phyloP scores from a whole-genome alignment of 2,113 vertebrate genomes.

The Plotosus lineatus region DNA sequence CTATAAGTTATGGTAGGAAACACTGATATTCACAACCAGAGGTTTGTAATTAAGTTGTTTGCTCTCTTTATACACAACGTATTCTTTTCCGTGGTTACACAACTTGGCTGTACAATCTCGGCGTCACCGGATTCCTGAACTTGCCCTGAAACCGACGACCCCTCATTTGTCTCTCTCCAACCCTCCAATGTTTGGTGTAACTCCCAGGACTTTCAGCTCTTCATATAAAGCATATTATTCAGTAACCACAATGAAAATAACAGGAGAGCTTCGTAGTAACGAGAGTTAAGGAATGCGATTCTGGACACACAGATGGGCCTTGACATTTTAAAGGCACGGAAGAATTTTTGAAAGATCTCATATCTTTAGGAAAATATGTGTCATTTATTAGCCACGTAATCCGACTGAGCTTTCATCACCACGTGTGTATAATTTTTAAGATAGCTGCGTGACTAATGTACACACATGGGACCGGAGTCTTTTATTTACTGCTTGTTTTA shows the following conservation, averaged over 20 bases:
- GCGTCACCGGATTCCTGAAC: constrained; percentile 7
- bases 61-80: constrained; percentile 15
- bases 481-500: not conserved
- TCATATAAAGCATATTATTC: constrained; percentile 18
- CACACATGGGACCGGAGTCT: not conserved
- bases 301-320: not conserved
- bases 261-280: not conserved
- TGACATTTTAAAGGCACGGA: not conserved
- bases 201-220: not conserved
- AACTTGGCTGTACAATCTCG: not conserved
- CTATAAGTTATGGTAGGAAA: not conserved
- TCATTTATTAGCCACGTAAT: not conserved
- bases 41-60: not conserved
- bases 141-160: not conserved
- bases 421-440: not conserved
- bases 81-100: not conserved
- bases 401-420: not conserved
- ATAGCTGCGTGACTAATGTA: not conserved
- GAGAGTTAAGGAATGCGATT: not conserved
- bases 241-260: constrained; percentile 25
- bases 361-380: not conserved
- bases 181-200: constrained; percentile 5
- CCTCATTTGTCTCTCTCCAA: constrained; percentile 17
- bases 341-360: not conserved
- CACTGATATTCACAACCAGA: not conserved